Base-by-base conservation (phyloP, 92 coral and sea anemone species). In the Porites lobata region DNA sequence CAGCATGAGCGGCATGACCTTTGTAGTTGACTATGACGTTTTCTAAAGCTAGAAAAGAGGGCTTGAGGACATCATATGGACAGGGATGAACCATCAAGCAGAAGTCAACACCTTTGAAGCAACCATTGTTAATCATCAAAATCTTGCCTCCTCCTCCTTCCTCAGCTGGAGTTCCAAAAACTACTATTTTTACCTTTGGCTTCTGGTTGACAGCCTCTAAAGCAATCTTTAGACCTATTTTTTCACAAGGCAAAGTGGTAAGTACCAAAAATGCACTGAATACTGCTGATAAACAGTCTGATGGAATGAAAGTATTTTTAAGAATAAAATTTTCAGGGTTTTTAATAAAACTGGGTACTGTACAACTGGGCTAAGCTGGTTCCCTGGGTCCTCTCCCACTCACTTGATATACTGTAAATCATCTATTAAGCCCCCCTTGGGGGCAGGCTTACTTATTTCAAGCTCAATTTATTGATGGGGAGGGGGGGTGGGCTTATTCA, bases 1-100 rank as follows among this genome's bases (percentile, higher is more conserved):
- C 96, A 11, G 99, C 99, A 96, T 96, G 99, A 12, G 99, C 86
- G 0, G 96, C 92, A 68, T 88, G 85, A 2, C 99, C 99, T 69
- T 91, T 96, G 88, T 82, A 96, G 38, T 93, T 87, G 51, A 92
- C 95, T 3, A 63, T 81, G 12, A 87, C 93, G 4, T 7, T 1
- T 7, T 59, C 47, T 14, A 50, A 61, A 10, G 96, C 92, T 50
- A 93, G 78, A 88, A 22, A 79, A 38, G 59, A 47, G 32, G 96
- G 96, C 26, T 66, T 85, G 0, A 91, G 72, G 1, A 77, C 66
- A 85, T 96, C 96, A 5, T 50, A 19, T 1, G 95, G 92, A 47
- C 58, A 53, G 15, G 98, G 98, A 43, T 93, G 98, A 50, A 93
- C 96, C 98, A 95, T 95, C 98, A 95, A 93, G 72, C 94, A 91